These are phyloP conservation scores for Parazoanthus swiftii DNA, from an alignment of 92 coral and sea anemone genomes.

Conservation along the genomic window DNA sequence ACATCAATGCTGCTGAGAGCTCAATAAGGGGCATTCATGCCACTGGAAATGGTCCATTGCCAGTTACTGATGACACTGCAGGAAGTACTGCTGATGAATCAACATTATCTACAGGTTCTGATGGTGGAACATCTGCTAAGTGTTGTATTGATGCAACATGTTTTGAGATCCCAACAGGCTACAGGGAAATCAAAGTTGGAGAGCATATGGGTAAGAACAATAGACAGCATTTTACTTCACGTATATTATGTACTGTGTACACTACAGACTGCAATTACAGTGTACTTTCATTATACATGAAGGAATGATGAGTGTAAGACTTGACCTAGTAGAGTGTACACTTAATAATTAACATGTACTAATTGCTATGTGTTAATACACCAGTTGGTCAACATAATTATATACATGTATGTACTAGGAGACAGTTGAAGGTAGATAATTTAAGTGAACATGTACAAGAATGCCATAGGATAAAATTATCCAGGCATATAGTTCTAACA, in stretches of 20 bases:
- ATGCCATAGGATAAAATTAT: too few species aligned
- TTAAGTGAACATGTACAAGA: too few species aligned
- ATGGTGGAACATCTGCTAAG: conserved; percentile 19
- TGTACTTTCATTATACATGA: too few species aligned
- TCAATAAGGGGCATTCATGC: conserved; percentile 66
- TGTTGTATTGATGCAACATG: conserved; percentile 78
- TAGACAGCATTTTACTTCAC: neutral
- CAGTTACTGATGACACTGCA: conserved; percentile 32
- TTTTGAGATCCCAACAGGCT: conserved; percentile 86
- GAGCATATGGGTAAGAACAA: conserved; percentile 74
- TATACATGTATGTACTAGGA: too few species aligned
- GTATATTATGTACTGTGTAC: neutral
- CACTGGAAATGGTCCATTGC: conserved; percentile 36
- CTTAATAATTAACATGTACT: too few species aligned
- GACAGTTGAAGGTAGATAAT: too few species aligned
- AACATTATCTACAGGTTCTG: conserved; percentile 20
- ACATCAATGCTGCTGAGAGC: conserved; percentile 78
- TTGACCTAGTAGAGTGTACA: too few species aligned
- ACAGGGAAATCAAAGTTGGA: conserved; percentile 70
- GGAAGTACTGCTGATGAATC: conserved; percentile 3
- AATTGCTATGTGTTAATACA: too few species aligned
- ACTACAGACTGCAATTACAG: neutral
- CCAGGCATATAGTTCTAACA: too few species aligned
- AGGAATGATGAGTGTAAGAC: too few species aligned
- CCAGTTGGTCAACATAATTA: too few species aligned